Evolutionary conservation across 2,888 invertebrate species (phyloP).

Genomic region (Koerneria pararmatus): DNA sequence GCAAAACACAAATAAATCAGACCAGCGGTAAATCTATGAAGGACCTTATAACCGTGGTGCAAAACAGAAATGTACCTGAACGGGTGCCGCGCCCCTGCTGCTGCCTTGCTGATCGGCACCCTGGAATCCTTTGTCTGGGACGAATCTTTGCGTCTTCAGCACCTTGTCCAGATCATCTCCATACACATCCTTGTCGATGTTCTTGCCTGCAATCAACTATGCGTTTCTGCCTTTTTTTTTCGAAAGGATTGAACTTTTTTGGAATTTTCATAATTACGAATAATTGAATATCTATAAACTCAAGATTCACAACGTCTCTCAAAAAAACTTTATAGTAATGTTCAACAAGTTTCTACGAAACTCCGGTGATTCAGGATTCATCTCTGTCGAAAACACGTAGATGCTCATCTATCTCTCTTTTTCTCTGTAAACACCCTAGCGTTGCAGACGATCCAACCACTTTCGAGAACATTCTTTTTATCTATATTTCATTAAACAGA

Average conservation of each 20-base stretch:
- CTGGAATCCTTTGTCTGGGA: constrained; percentile 92
- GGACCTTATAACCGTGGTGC: too few species aligned
- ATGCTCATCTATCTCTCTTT: background rate
- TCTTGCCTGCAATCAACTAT: constrained; percentile 61
- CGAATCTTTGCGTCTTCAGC: constrained; percentile 86
- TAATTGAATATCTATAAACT: background rate
- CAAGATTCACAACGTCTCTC: background rate
- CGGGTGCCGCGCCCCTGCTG: constrained; percentile 78
- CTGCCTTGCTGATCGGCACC: constrained; percentile 76
- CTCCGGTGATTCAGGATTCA: background rate
- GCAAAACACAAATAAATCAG: too few species aligned
- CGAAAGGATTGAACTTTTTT: too few species aligned
- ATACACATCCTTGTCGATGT: constrained; percentile 83
- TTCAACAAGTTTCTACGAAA: background rate
- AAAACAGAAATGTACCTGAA: too few species aligned
- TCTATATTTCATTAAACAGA: background rate
- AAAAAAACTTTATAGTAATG: background rate
- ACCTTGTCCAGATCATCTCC: constrained; percentile 84
- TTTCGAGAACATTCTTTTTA: background rate
- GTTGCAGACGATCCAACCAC: background rate
- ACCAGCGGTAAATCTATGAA: too few species aligned
- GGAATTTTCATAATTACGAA: background rate
- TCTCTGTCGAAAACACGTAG: background rate
- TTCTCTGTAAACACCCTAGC: background rate
- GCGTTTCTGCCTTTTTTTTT: too few species aligned